Evolutionary conservation across 2,113 vertebrate genomes (phyloP).

Genomic region (Loxodonta africana): DNA sequence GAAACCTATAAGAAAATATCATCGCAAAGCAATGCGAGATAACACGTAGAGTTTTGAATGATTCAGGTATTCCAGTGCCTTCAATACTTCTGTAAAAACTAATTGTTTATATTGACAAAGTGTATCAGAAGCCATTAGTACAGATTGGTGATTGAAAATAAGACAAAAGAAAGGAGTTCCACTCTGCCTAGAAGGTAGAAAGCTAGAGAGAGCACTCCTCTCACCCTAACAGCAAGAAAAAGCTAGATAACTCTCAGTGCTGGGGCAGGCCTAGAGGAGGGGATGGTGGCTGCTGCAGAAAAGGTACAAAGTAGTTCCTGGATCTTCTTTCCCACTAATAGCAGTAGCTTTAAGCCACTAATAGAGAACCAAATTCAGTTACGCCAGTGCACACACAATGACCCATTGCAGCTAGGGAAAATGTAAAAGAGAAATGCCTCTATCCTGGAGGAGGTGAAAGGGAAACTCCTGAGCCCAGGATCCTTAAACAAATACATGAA

Average conservation of each 20-base stretch:
- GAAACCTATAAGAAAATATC: neutral
- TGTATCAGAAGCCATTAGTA: neutral
- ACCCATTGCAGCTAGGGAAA: neutral
- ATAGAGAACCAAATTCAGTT: rapidly evolving
- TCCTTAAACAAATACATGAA: no score
- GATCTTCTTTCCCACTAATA: neutral
- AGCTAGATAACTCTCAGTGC: neutral
- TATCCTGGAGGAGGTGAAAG: no score
- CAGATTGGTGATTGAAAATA: neutral
- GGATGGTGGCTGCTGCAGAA: neutral
- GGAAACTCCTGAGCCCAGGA: neutral
- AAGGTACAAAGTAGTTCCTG: neutral
- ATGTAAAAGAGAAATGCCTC: neutral
- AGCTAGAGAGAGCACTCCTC: neutral
- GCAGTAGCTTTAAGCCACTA: no score
- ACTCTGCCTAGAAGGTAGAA: neutral
- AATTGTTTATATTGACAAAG: neutral
- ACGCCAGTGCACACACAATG: no score
- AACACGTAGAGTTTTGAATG: no score
- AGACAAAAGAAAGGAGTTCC: neutral
- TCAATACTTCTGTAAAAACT: neutral
- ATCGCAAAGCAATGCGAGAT: neutral
- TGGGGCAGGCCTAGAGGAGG: rapidly evolving
- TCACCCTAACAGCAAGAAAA: rapidly evolving
- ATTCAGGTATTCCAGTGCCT: neutral